Conservation (phyloP, 2,797 vertebrate species). For the Falco novaeseelandiae region DNA sequence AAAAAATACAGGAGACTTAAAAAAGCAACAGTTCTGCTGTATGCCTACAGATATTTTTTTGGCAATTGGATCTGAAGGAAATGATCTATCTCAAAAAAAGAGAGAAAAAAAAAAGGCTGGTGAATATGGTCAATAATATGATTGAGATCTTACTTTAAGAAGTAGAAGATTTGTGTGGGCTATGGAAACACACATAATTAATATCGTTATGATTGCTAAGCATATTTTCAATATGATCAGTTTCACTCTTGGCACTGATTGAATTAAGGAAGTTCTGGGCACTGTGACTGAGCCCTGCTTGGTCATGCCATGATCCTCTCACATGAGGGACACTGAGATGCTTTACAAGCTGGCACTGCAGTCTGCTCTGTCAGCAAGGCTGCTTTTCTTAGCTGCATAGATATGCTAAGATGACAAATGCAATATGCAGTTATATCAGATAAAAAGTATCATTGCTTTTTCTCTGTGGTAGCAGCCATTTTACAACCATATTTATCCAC, state of each 20-base stretch:
- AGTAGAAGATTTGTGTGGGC: not conserved
- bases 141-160: not conserved
- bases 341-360: not conserved
- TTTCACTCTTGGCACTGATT: not conserved
- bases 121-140: not conserved
- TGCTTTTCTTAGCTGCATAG: not conserved
- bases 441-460: not conserved
- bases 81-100: not conserved
- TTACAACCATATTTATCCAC: not conserved
- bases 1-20: constrained; percentile 57
- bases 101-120: not conserved
- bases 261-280: not conserved
- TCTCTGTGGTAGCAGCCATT: not conserved
- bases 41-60: constrained; percentile 23
- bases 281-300: not conserved
- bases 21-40: constrained; percentile 20
- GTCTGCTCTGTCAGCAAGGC: not conserved
- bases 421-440: not conserved
- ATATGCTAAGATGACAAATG: not conserved
- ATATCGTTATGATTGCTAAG: not conserved
- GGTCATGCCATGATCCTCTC: not conserved
- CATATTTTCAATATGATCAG: not conserved
- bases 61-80: constrained; percentile 44
- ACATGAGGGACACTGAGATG: not conserved
- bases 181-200: not conserved